Base-by-base conservation (phyloP, 2,888 invertebrate species). In the Alcis repandata region DNA sequence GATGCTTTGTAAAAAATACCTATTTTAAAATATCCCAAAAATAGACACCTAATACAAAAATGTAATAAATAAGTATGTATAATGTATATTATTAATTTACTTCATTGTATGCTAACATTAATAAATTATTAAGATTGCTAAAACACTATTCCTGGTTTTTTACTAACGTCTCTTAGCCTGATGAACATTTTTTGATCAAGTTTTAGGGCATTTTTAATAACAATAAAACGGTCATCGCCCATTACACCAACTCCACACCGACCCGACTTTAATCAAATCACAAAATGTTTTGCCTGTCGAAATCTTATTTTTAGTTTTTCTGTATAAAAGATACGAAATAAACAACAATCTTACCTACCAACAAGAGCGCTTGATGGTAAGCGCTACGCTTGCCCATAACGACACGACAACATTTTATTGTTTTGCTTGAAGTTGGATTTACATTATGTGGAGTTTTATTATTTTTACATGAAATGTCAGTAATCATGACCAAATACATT, bases 31-130 rank as follows among this genome's bases (percentile, higher is more conserved):
- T n/a, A 74, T 71, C 75, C 70, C 62, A 67, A 79, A 84, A 82
- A 83, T 80, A 86, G 78, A 79, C 86, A 86, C 84, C 83, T 84
- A 83, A 70, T 72, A 78, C 65, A 71, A 73, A 67, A 77, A 78
- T 75, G 77, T 38, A 46, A 49, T 65, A 60, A 60, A 41, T 64
- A 63, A 41, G 20, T 63, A 64, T 52, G 0, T 27, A 70, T 56
- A n/a, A n/a, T 70, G 76, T 75, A 76, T 74, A 77, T 76, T 76
- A 57, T 58, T n/a, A 45, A 27, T 27, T 4, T 27, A 27, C 27
- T 27, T 54, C 13, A 45, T n/a, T 49, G 32, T 10, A 49, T 38
- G 32, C 43, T 54, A 64, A 54, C 27, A 49, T 77, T 77, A 41
- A n/a, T 6, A 4, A 27, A 27, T 27, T 27, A 27, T 27, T 27